Conservation (phyloP, 2,797 vertebrate genomes). For the Eupleurogrammus muticus region DNA sequence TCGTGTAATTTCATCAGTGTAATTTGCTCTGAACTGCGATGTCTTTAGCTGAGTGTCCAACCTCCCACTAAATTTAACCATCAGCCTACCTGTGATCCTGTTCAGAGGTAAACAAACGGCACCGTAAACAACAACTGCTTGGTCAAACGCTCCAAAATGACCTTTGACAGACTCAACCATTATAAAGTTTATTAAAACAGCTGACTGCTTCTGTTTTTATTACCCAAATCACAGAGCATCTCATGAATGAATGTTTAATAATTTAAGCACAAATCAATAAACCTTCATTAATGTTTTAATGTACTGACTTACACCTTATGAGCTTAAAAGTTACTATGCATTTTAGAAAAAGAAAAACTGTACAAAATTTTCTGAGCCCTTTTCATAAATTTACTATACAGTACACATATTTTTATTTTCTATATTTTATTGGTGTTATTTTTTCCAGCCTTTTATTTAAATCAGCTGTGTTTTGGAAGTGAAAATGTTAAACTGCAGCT, state of each 20-base stretch:
- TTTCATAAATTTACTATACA: constrained; percentile 70
- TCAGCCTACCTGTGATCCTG: too few relatives aligned
- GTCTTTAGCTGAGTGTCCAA: too few relatives aligned
- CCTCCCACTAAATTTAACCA: too few relatives aligned
- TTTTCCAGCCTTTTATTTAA: constrained; percentile 44
- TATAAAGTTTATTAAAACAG: too few relatives aligned
- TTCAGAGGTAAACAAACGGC: too few relatives aligned
- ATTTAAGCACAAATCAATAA: constrained; percentile 75
- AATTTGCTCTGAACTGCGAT: too few relatives aligned
- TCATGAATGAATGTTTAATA: constrained; percentile 74
- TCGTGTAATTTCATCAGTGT: too few relatives aligned
- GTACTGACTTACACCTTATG: constrained; percentile 82
- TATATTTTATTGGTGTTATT: constrained; percentile 59
- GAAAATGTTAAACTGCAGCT: constrained; percentile 13
- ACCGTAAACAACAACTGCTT: too few relatives aligned
- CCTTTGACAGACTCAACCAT: too few relatives aligned
- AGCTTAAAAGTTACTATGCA: constrained; percentile 85
- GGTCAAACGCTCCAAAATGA: too few relatives aligned
- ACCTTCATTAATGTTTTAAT: constrained; percentile 54
- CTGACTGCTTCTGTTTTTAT: constrained; percentile 22
- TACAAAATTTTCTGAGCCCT: constrained; percentile 70
- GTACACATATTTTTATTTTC: constrained; percentile 74
- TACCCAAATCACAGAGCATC: constrained; percentile 31
- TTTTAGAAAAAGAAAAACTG: constrained; percentile 66
- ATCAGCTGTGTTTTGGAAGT: constrained; percentile 15